A percentile compares a stretch with the other conserved stretches of the same genome.
Conservation (phyloP, 2,113 vertebrate genomes). For the Trogon surrucura region DNA sequence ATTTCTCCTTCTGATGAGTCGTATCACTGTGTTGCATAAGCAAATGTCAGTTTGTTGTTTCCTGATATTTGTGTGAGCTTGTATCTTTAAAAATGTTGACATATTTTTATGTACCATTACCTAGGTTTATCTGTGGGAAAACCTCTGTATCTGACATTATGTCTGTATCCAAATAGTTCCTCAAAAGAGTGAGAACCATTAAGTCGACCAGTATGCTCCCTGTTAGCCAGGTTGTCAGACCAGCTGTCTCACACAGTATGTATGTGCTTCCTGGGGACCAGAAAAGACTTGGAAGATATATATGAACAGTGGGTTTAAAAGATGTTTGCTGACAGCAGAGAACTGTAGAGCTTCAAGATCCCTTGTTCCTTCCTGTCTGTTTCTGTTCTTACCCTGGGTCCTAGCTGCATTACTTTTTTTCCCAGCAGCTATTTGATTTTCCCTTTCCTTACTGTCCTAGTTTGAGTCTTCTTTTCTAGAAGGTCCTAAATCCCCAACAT, state of each 20-base stretch:
- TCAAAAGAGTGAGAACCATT: not conserved
- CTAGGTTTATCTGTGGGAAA: not conserved
- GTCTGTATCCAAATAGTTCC: not conserved
- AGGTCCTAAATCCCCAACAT: not conserved
- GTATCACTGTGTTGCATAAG: not conserved
- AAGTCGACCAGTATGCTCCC: not conserved
- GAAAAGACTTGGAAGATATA: not conserved
- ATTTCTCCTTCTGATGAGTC: not conserved
- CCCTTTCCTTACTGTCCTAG: not conserved
- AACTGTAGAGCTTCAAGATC: not conserved
- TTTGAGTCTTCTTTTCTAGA: not conserved
- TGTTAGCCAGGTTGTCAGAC: not conserved
- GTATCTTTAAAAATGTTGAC: not conserved
- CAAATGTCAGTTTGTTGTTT: not conserved
- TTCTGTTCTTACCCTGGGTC: not conserved
- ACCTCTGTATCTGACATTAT: not conserved
- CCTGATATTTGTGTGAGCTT: not conserved
- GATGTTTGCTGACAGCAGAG: not conserved
- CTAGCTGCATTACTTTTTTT: not conserved
- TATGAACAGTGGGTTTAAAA: not conserved
- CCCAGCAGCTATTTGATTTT: not conserved
- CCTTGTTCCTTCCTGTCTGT: not conserved
- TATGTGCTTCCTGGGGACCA: not conserved
- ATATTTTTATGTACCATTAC: not conserved
- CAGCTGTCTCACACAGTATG: not conserved